Conservation (phyloP, 2,113 vertebrate species). For the Sebastes fasciatus region DNA sequence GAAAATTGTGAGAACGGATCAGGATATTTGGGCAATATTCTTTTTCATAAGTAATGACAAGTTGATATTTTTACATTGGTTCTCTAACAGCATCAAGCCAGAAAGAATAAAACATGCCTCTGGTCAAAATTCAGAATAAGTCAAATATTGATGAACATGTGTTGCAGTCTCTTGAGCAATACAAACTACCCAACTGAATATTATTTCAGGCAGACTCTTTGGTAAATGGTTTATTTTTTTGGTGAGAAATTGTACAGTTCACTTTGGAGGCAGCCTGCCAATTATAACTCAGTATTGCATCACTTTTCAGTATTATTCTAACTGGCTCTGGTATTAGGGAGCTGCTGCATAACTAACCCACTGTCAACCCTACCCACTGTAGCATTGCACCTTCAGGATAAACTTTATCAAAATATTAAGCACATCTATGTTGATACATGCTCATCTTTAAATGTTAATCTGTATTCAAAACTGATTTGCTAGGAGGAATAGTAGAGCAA, state of each 20-base stretch:
- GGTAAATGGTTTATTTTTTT: not conserved
- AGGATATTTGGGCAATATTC: not conserved
- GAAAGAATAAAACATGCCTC: conserved; percentile 37
- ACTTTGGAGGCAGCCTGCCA: conserved; percentile 29
- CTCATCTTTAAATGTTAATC: conserved; percentile 2
- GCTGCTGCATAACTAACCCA: conserved; percentile 10
- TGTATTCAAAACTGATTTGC: not conserved
- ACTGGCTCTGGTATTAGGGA: conserved; percentile 5
- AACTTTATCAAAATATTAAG: not conserved
- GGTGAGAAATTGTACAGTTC: conserved; percentile 8
- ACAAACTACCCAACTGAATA: conserved; percentile 21
- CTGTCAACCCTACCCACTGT: not conserved
- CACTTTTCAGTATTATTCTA: conserved; percentile 25
- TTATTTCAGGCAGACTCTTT: conserved; percentile 13
- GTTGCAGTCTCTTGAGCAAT: conserved; percentile 39
- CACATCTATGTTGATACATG: not conserved
- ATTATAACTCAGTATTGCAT: conserved; percentile 40
- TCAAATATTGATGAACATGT: conserved; percentile 42
- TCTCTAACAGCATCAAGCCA: not conserved
- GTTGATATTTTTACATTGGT: conserved; percentile 6
- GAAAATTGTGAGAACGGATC: not conserved
- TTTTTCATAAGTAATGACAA: not conserved
- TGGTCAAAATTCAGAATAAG: conserved; percentile 27
- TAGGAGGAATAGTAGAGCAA: not conserved
- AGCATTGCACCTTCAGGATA: no score